Conservation (phyloP, 2,797 vertebrate genomes). For the Melanotaenia pygmaea region DNA sequence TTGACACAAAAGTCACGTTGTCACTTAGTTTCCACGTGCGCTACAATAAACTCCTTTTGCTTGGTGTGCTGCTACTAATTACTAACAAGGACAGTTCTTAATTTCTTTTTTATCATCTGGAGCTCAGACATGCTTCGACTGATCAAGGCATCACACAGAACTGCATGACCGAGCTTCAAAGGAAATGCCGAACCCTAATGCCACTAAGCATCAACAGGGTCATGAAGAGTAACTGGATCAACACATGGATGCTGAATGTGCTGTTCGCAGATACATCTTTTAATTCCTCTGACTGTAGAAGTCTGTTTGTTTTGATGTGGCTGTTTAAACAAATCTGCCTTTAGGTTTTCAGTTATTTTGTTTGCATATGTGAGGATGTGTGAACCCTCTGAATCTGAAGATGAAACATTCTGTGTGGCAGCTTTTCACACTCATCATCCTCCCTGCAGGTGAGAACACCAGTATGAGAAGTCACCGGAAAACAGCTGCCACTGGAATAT, state of each 20-base stretch:
- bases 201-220: slow-evolving; percentile 1
- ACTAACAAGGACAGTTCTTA: background rate
- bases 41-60: background rate
- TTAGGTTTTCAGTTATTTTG: background rate
- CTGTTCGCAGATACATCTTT: background rate
- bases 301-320: background rate
- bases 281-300: background rate
- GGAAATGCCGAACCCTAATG: background rate
- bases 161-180: slow-evolving; percentile 14
- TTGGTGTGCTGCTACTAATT: slow-evolving; percentile 16
- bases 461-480: background rate
- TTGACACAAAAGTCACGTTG: background rate
- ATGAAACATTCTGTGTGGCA: background rate
- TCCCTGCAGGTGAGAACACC: background rate
- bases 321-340: background rate
- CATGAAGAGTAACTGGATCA: background rate
- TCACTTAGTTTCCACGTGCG: background rate
- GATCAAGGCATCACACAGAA: background rate
- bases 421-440: background rate
- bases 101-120: slow-evolving; percentile 24
- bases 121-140: slow-evolving; percentile 14
- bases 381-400: slow-evolving; percentile 3
- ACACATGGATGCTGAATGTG: slow-evolving; percentile 4
- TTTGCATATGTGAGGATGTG: slow-evolving; percentile 3
- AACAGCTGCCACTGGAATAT: background rate